Evolutionary conservation across 2,113 vertebrate species (phyloP), one percentile per base, ranked within the genome.

Genomic region (Panthera tigris): DNA sequence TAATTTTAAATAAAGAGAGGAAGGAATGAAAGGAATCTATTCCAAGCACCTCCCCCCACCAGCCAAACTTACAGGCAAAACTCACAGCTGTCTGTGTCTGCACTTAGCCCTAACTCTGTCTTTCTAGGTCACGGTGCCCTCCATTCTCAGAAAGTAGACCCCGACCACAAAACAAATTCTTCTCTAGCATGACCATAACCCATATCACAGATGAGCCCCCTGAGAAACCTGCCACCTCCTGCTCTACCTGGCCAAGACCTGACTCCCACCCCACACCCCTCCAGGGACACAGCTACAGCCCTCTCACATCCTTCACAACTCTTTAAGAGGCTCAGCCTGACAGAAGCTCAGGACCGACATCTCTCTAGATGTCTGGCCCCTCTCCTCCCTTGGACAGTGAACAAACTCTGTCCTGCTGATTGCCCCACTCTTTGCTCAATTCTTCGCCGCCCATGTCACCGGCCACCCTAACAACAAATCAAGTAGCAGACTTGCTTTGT

Each of bases 401-500:
- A 45, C 27, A 41, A 76, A 76, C 41, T 74, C 73, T 48, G 25
- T 48, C 13, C 73, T 48, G 41, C 41, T 15, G 27, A 14, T 29
- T 45, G 25, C 73, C 29, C 73, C 45, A 48, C 14, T 76, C 73
- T 27, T 73, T 39, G 73, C 45, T 23, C 39, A 27, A 45, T 74
- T 74, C 73, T 74, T 7, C 27, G 23, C 6, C 2, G 8, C 57
- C 57, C 57, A 9, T 7, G 8, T 23, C 57, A 23, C 21, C 21
- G 8, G 21, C 57, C 57, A 23, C 19, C 57, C 16, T 61, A 61
- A 61, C 7, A 93, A 89, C 66, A 90, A 96, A 95, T 94, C 65
- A 86, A 96, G 76, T 27, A 23, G 23, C 63, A 96, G n/a, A 93
- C 94, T 63, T 95, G 41, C 76, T 94, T 91, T 94, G 94, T 71